Conservation (phyloP, 2,113 vertebrate species). For the Percopsis transmontana region DNA sequence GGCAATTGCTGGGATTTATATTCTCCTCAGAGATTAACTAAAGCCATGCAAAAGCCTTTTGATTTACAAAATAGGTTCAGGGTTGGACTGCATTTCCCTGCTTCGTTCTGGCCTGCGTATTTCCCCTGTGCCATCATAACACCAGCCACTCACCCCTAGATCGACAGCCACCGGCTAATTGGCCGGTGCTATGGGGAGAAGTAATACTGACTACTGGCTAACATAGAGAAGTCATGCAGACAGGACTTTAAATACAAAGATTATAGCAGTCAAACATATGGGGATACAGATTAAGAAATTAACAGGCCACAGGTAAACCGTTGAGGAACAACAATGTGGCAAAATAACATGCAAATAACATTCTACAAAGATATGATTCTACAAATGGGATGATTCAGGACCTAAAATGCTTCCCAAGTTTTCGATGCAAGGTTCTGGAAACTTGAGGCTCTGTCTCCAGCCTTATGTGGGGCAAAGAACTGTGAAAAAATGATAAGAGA, state of each 20-base stretch:
- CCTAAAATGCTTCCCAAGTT: slow-evolving; percentile 32
- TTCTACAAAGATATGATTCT: slow-evolving; percentile 24
- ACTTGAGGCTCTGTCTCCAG: background rate
- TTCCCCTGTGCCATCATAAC: background rate
- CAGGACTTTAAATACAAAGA: slow-evolving; percentile 19
- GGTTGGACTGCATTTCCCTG: slow-evolving; percentile 4
- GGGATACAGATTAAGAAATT: slow-evolving; percentile 31
- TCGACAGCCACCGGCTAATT: slow-evolving; percentile 21
- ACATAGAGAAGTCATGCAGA: slow-evolving; percentile 33
- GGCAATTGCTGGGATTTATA: slow-evolving; percentile 20
- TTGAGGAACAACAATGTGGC: slow-evolving; percentile 16
- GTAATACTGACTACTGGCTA: slow-evolving; percentile 66
- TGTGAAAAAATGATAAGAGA: slow-evolving; percentile 58
- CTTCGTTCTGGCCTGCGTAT: background rate
- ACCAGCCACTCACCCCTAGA: background rate
- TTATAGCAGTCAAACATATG: slow-evolving; percentile 21
- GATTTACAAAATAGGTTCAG: slow-evolving; percentile 10
- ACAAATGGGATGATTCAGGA: slow-evolving; percentile 21
- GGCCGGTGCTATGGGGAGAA: slow-evolving; percentile 30
- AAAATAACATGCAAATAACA: slow-evolving; percentile 31
- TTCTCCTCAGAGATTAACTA: slow-evolving; percentile 13
- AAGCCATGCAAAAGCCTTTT: slow-evolving; percentile 12
- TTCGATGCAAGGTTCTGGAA: slow-evolving; percentile 33
- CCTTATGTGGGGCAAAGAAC: slow-evolving; percentile 80
- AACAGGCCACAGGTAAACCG: slow-evolving; percentile 11